Evolutionary conservation across 2,113 vertebrate genomes (phyloP), one percentile per base, ranked within the genome.

Genomic region (Phalacrocorax brasilianus): DNA sequence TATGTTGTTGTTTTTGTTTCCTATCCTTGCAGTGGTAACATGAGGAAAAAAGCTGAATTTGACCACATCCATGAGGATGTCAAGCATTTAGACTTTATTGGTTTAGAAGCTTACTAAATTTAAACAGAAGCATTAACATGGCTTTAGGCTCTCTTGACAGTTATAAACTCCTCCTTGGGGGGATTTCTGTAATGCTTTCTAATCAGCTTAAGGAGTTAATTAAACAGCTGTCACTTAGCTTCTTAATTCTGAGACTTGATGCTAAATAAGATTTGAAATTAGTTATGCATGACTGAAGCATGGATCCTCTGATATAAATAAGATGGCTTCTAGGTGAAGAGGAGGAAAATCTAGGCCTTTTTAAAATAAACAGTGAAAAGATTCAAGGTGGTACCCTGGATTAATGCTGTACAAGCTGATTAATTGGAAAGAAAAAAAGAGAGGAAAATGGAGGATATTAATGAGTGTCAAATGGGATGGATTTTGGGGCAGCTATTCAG

Each of bases 191-290:
- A 96, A 97, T 94, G 94, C 96, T 85, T 84, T 96, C 98, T 98
- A 98, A 98, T 98, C 98, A 98, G 98, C 98, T 98, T 98, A 98
- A 97, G 98, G 95, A 98, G 97, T 97, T 98, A 98, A 98, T 98
- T 98, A 98, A 98, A 97, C 97, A 98, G 97, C 98, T 98, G 98
- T 97, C 97, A 98, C 96, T 98, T 98, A 94, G 96, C 95, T 97
- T 88, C 97, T 96, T 98, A 97, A 97, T 97, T 98, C 97, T 80
- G 95, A 85, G 95, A 96, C 95, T 92, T 93, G 96, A 98, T 97
- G 97, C 95, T 97, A 95, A 97, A 94, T 97, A 94, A 97, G 97
- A 98, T 97, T 97, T 95, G 96, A 94, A 98, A 96, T 97, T 92
- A 95, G 93, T 96, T 95, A 71, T 95, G 96, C 97, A 94, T 81